These are phyloP conservation scores for Aphyosemion australe DNA, from an alignment of 2,113 vertebrate species.

Conservation along the genomic window DNA sequence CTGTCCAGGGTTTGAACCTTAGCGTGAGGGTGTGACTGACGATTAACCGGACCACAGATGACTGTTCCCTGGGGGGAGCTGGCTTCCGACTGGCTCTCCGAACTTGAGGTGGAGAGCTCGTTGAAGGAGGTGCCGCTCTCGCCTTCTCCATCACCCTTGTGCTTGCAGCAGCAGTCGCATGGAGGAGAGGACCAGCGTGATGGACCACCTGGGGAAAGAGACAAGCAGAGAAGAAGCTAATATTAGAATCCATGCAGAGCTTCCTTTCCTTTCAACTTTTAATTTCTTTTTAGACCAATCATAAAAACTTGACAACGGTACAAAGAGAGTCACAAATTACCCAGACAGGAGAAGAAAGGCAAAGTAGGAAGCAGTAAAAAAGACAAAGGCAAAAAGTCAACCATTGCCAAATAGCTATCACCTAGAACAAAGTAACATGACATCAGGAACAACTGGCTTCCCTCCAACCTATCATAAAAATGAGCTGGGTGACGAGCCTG, in stretches of 20 bases:
- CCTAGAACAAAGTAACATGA: conserved; percentile 48
- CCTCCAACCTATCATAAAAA: conserved; percentile 42
- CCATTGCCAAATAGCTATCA: conserved; percentile 36
- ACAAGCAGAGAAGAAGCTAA: conserved; percentile 23
- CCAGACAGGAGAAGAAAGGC: conserved; percentile 41
- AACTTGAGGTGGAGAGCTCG: conserved; percentile 97
- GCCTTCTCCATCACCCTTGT: conserved; percentile 92
- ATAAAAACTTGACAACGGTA: conserved; percentile 32
- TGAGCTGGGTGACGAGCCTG: conserved; percentile 35
- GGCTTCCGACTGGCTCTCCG: conserved; percentile 96
- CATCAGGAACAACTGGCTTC: conserved; percentile 46
- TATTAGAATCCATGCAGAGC: conserved; percentile 23
- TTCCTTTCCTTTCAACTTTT: conserved; percentile 8
- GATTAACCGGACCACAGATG: conserved; percentile 90
- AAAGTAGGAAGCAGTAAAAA: conserved; percentile 36
- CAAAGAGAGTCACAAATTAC: conserved; percentile 48
- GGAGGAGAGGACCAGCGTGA: conserved; percentile 92
- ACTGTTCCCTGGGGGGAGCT: conserved; percentile 96
- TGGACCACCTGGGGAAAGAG: conserved; percentile 82
- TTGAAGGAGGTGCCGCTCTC: conserved; percentile 98
- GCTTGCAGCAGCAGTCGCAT: conserved; percentile 98
- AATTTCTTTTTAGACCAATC: conserved; percentile 20
- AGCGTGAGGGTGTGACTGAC: conserved; percentile 78
- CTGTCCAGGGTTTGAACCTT: conserved; percentile 95
- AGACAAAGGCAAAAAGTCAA: conserved; percentile 38